Evolutionary conservation across 2,888 invertebrate species (phyloP).

Genomic region (Diadegma fenestrale): DNA sequence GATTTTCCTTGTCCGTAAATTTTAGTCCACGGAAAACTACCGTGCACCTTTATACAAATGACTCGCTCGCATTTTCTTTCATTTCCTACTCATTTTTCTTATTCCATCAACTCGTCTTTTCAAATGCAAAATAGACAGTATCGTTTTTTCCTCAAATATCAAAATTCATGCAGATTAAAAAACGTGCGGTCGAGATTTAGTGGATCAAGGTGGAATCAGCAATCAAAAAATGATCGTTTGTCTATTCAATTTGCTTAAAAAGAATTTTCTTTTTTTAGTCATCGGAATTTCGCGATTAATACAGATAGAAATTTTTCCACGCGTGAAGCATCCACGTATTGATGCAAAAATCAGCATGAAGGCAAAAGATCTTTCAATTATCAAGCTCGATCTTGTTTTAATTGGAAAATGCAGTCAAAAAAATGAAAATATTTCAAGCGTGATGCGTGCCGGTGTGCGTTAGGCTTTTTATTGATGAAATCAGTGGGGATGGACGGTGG

Average conservation of each 20-base stretch:
- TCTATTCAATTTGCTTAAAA: too few species aligned
- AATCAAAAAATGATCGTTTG: too few species aligned
- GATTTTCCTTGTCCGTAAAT: constrained; percentile 45
- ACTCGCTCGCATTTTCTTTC: constrained; percentile 37
- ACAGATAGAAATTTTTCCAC: too few species aligned
- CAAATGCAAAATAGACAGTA: background rate
- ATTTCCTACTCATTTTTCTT: constrained; percentile 1
- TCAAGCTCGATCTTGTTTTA: constrained; percentile 64
- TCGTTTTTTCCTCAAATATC: background rate
- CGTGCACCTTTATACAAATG: constrained; percentile 43
- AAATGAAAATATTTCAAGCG: constrained; percentile 77
- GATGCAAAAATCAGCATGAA: too few species aligned
- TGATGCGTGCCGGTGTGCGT: constrained; percentile 68
- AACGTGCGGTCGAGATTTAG: too few species aligned
- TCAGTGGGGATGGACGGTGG: constrained; percentile 68
- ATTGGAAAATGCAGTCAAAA: constrained; percentile 76
- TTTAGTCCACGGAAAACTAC: constrained; percentile 3
- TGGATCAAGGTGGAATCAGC: too few species aligned
- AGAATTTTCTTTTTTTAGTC: too few species aligned
- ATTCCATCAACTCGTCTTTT: background rate
- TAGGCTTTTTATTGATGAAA: constrained; percentile 77
- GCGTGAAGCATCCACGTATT: too few species aligned
- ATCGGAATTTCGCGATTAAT: too few species aligned
- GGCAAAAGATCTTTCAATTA: background rate
- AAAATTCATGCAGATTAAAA: background rate